Evolutionary conservation across 2,888 invertebrate genomes (phyloP), one percentile per base, ranked within the genome.

Genomic region (Leptodirus hochenwartii): DNA sequence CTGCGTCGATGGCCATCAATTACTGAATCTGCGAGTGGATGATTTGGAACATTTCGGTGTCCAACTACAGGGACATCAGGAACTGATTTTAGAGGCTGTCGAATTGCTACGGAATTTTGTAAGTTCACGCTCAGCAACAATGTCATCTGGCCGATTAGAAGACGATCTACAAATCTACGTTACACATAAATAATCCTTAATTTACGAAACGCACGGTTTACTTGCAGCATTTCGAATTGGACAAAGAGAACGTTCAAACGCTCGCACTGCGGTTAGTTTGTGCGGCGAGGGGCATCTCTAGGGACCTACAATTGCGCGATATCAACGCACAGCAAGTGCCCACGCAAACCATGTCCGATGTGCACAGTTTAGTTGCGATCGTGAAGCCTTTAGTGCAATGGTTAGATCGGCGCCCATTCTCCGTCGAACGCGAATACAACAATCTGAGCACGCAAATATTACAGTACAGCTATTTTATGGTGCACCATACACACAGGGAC

Each of bases 211-310:
- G 13, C 22, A 27, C 34, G 39, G 38, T 42, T 46, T 43, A 37
- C 36, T 59, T 59, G 25, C 58, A 88, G 85, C 85, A 91, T 52
- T 90, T 84, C 60, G 85, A 85, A 50, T 58, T 87, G 46, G 80
- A 85, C 38, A 72, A 81, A 41, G 93, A 95, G 59, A 93, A 90
- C 53, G 61, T 93, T 37, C 91, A 93, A 59, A 71, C 80, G 41
- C 60, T 91, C 47, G 85, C 91, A 1, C 58, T 90, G 45, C 73
- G 78, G 41, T 64, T 91, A 37, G 78, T 82, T 1, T 82, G 81
- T 44, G 74, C 76, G 35, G 79, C 87, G n/a, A 65, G 77, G 39
- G 73, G 77, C 45, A 56, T 85, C 24, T 69, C 69, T 47, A 74
- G 74, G 43, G 78, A 80, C 46, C 54, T 82, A 26, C 55, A 61